These are phyloP conservation scores for Dolichopus griseipennis DNA, from an alignment of 2,888 invertebrate genomes.

Conservation along the genomic window DNA sequence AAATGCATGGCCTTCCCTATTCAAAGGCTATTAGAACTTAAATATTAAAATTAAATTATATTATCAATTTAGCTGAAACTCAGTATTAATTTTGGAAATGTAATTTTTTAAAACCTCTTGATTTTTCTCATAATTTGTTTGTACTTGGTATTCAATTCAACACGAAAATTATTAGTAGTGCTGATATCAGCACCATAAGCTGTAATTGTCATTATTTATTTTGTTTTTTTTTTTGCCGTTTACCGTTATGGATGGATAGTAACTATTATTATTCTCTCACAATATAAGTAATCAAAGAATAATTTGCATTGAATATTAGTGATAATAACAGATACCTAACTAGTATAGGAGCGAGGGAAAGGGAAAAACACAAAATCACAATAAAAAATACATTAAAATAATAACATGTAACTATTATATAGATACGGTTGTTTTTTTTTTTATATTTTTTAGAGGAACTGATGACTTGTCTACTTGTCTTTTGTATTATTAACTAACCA, in stretches of 20 bases:
- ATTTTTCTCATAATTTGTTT: neutral
- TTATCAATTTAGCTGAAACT: no score
- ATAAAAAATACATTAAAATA: neutral
- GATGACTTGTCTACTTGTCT: neutral
- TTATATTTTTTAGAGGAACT: neutral
- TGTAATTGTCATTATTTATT: neutral
- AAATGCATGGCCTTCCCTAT: no score
- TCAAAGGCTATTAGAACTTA: no score
- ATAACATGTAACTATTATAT: neutral
- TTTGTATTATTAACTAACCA: no score
- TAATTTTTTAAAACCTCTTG: no score
- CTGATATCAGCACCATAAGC: neutral
- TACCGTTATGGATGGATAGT: no score
- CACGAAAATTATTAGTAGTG: neutral
- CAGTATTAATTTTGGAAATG: no score
- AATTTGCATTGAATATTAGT: neutral
- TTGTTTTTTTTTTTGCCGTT: neutral
- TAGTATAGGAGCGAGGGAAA: no score
- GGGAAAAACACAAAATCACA: neutral
- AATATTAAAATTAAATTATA: no score
- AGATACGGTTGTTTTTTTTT: neutral
- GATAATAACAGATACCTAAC: no score
- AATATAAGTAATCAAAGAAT: slow-evolving; percentile 2
- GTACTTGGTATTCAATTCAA: no score
- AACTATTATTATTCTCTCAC: neutral